Evolutionary conservation across 2,797 vertebrate species (phyloP), one percentile per base, ranked within the genome.

Genomic region (Hydrocynus forskahlii): DNA sequence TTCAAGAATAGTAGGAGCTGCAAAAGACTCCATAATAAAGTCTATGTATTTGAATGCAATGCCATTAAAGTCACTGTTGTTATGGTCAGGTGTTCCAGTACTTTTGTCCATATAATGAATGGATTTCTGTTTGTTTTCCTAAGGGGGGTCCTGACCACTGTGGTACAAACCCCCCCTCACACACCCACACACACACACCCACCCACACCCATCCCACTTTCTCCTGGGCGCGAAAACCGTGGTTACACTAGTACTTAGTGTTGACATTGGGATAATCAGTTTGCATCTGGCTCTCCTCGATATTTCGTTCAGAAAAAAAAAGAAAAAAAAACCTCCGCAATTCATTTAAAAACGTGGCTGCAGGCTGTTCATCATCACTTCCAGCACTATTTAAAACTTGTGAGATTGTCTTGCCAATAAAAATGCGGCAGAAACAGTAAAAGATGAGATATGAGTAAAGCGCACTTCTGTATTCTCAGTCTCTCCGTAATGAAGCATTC

Each of bases 401-500:
- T 88, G 91, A 87, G 81, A 93, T 92, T 92, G 92, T 92, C 91
- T 93, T 86, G 89, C 91, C 92, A 86, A 94, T 94, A 94, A 93
- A 94, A 95, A 94, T 62, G 90, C 90, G 80, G 88, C 89, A 90
- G 92, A 78, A 94, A 92, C 90, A 87, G 93, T 94, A 95, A 95
- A 95, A 94, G 93, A 92, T 82, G 91, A 90, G 87, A 87, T 92
- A 93, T 92, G 92, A 92, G 7, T 92, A 92, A 91, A 94, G 91
- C 88, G 90, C 89, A 92, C 91, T 93, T 92, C 92, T 93, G 91
- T 94, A 91, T 94, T 89, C 89, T 92, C 83, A 85, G 85, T 89
- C 91, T 88, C 92, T 67, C 81, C 86, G 88, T 95, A 95, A 95
- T 94, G 94, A 95, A 95, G 93, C 94, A 95, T 94, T 95, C 94